Evolutionary conservation across 2,113 vertebrate species (phyloP), one percentile per base, ranked within the genome.

Genomic region (Edolisoma coerulescens): DNA sequence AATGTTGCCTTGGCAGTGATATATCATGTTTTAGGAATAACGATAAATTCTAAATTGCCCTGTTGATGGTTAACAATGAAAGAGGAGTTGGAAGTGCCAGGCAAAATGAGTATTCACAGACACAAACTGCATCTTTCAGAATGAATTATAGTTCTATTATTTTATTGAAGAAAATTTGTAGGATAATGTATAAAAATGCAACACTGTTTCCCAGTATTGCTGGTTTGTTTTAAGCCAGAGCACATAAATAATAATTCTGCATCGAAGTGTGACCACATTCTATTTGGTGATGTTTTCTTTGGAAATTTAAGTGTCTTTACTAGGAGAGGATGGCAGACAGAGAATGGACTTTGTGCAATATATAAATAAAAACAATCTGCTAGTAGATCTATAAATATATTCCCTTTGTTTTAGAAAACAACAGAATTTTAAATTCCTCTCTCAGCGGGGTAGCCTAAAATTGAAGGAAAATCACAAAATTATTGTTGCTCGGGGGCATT

Each of bases 221-320:
- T 87, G 33, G 30, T 97, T 97, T 94, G 44, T 97, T 96, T 95
- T 83, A 95, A 94, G 76, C 70, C 61, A 92, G 78, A 84, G 71
- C n/a, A 75, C 13, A 64, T 85, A 42, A 94, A 57, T 41, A 84
- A 78, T 84, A 95, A 76, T 91, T 96, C 77, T 94, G 13, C 70
- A 94, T 12, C 87, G n/a, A 96, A 96, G 79, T 75, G 24, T 63
- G 74, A 57, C 53, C 16, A 12, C 67, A 54, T 96, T 90, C 67
- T 75, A 24, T 94, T 73, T 93, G 67, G 42, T 69, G 61, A 75
- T 93, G 81, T 96, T 96, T 96, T 68, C 65, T 95, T 85, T 76
- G 69, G 67, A 80, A 94, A 89, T 91, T 41, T 22, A 83, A 93
- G 11, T 33, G 45, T 41, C 50, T 91, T 87, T 89, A 23, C 32